A percentile compares a stretch with the other conserved stretches of the same genome.
Evolutionary conservation across 2,888 invertebrate genomes (phyloP).

Genomic region (Orthonychiurus folsomi): DNA sequence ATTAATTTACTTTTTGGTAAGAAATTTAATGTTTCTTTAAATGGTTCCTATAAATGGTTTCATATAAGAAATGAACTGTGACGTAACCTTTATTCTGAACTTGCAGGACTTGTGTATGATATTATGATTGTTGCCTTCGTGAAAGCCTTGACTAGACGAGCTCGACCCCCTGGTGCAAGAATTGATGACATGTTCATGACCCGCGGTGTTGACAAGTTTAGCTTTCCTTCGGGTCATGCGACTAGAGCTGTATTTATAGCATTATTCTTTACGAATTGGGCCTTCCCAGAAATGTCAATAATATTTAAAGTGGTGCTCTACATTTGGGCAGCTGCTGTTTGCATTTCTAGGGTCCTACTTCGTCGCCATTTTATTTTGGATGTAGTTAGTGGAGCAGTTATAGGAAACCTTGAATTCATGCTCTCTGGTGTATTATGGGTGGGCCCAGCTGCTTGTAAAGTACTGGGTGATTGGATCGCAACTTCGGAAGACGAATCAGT

Average conservation of each 20-base stretch:
- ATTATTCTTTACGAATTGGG: slow-evolving; percentile 53
- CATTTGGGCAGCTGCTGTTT: slow-evolving; percentile 66
- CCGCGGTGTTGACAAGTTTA: slow-evolving; percentile 72
- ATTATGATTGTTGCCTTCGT: slow-evolving; percentile 63
- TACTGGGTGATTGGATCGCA: slow-evolving; percentile 54
- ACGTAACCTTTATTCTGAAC: slow-evolving; percentile 31
- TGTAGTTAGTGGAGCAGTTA: slow-evolving; percentile 61
- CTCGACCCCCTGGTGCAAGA: slow-evolving; percentile 60
- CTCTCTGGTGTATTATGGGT: slow-evolving; percentile 61
- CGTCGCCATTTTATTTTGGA: slow-evolving; percentile 82
- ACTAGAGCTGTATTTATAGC: slow-evolving; percentile 70
- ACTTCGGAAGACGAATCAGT: slow-evolving; percentile 29
- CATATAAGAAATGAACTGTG: neutral
- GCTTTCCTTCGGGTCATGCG: slow-evolving; percentile 91
- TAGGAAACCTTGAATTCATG: slow-evolving; percentile 60
- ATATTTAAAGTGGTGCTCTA: slow-evolving; percentile 56
- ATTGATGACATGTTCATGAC: slow-evolving; percentile 58
- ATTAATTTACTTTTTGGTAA: slow-evolving; percentile 76
- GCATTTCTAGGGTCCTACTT: slow-evolving; percentile 68
- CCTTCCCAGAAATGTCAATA: slow-evolving; percentile 43
- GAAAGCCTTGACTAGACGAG: slow-evolving; percentile 68
- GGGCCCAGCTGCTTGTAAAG: slow-evolving; percentile 53
- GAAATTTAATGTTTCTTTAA: too few species aligned
- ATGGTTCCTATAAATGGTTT: neutral
- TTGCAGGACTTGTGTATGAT: slow-evolving; percentile 71